Percentiles rank a stretch among this genome's conserved stretches.
These are phyloP conservation scores for Limnephilus rhombicus DNA, from an alignment of 2,888 invertebrate genomes.

Conservation along the genomic window DNA sequence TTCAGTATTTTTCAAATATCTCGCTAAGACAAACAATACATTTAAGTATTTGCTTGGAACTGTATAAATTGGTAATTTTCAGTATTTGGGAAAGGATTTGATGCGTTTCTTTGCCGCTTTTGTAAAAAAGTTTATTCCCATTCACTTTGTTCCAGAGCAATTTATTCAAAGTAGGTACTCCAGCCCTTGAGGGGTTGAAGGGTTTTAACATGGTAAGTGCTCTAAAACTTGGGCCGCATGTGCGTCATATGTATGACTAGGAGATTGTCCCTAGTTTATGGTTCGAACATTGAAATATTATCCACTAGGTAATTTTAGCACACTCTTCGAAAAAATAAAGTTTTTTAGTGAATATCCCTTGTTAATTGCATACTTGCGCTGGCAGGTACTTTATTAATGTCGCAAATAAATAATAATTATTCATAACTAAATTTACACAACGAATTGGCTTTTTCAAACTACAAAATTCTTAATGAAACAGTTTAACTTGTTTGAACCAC, in stretches of 20 bases:
- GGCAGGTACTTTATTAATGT: too few relatives aligned
- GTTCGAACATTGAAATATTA: neutral
- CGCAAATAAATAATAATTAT: too few relatives aligned
- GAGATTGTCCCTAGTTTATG: constrained; percentile 41
- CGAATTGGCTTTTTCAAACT: too few relatives aligned
- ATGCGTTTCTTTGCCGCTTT: constrained; percentile 23
- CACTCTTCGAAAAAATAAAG: too few relatives aligned
- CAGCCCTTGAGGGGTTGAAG: constrained; percentile 35
- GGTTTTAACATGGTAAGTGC: constrained; percentile 44
- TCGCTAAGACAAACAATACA: neutral
- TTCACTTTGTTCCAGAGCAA: constrained; percentile 39
- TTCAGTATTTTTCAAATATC: neutral
- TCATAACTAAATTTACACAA: too few relatives aligned
- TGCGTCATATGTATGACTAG: constrained; percentile 43
- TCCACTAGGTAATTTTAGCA: neutral
- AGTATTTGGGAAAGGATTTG: constrained; percentile 25
- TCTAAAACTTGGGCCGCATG: constrained; percentile 45
- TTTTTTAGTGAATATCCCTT: too few relatives aligned
- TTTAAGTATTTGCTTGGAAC: neutral
- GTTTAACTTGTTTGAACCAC: too few relatives aligned
- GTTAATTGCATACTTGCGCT: too few relatives aligned
- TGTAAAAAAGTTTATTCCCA: constrained; percentile 41
- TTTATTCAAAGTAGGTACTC: constrained; percentile 42
- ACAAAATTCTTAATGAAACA: too few relatives aligned
- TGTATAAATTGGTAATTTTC: constrained; percentile 28